Evolutionary conservation across 2,797 vertebrate species (phyloP).

Genomic region (Microctenopoma lineatum): DNA sequence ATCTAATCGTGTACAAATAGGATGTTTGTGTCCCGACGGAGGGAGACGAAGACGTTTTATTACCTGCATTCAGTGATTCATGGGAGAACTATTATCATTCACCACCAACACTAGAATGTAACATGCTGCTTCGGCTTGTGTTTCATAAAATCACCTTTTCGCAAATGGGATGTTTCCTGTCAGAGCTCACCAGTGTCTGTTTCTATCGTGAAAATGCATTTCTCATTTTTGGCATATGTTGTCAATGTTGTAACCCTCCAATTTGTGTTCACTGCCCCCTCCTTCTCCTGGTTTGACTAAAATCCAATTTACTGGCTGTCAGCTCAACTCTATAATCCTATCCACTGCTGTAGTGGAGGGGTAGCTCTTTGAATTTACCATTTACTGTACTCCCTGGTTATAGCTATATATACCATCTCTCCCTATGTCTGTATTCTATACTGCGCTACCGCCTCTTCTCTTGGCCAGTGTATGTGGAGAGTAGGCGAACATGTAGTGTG

Average conservation of each 20-base stretch:
- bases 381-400: slow-evolving; percentile 80
- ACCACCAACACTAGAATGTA: slow-evolving; percentile 56
- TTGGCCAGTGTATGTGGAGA: slow-evolving; percentile 71
- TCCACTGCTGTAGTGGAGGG: slow-evolving; percentile 83
- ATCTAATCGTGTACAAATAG: slow-evolving; percentile 61
- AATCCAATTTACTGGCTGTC: slow-evolving; percentile 90
- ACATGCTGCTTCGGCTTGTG: slow-evolving; percentile 60
- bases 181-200: slow-evolving; percentile 74
- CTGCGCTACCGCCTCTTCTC: slow-evolving; percentile 66
- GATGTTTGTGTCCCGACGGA: slow-evolving; percentile 60
- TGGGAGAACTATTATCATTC: slow-evolving; percentile 67
- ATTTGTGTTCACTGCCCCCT: slow-evolving; percentile 81
- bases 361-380: slow-evolving; percentile 85
- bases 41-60: slow-evolving; percentile 68
- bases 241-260: slow-evolving; percentile 83
- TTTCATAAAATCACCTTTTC: slow-evolving; percentile 81
- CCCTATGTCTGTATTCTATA: slow-evolving; percentile 69
- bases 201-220: slow-evolving; percentile 77
- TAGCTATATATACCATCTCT: slow-evolving; percentile 76
- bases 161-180: slow-evolving; percentile 82
- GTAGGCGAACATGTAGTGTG: slow-evolving; percentile 69
- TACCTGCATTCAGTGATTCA: slow-evolving; percentile 57
- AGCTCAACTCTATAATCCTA: slow-evolving; percentile 87
- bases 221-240: slow-evolving; percentile 84
- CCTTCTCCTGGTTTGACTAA: slow-evolving; percentile 84